Base-by-base conservation (phyloP, 2,888 invertebrate genomes). In the Acleris emargana region DNA sequence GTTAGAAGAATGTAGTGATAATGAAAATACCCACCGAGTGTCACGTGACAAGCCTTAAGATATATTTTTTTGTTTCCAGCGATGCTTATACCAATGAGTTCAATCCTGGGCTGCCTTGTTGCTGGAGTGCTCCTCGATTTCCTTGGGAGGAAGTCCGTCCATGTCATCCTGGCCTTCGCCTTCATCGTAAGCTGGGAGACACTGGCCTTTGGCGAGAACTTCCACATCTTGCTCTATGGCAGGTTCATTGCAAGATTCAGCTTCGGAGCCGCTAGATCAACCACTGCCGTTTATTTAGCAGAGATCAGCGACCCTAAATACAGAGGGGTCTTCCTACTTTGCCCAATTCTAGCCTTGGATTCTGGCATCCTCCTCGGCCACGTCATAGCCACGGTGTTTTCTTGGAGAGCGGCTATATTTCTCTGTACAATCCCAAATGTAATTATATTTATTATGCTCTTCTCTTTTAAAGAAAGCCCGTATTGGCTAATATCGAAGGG, bases 401-500 rank as follows among this genome's bases (percentile, higher is more conserved):
- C 78, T 32, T 86, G 86, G 87, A 80, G 76, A 67, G 68, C 69
- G 0, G 71, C 73, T 11, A 76, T 81, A 16, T 76, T 74, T 13
- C 60, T 84, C 6, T 85, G 78, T 47, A 68, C 72, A 6, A 45
- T 76, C 17, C 79, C 84, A 1, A 79, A 72, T 64, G n/a, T 80
- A 5, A 2, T 80, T 17, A 68, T 78, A 49, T 72, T 79, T n/a
- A 9, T 69, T 1, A 62, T 79, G 13, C 49, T 83, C 0, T 3
- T 82, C 5, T 73, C 75, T 58, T 67, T 85, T 42, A 81, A 80
- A 74, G 86, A 87, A 72, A 86, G 85, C 32, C 87, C 87, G 1
- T 54, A 85, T 5, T 87, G 87, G 87, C 67, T 86, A 28, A 74
- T 86, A 25, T 70, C 76, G 2, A 83, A 83, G 71, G 83, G 82